Conservation (phyloP, 2,797 vertebrate genomes). For the Varecia variegata region DNA sequence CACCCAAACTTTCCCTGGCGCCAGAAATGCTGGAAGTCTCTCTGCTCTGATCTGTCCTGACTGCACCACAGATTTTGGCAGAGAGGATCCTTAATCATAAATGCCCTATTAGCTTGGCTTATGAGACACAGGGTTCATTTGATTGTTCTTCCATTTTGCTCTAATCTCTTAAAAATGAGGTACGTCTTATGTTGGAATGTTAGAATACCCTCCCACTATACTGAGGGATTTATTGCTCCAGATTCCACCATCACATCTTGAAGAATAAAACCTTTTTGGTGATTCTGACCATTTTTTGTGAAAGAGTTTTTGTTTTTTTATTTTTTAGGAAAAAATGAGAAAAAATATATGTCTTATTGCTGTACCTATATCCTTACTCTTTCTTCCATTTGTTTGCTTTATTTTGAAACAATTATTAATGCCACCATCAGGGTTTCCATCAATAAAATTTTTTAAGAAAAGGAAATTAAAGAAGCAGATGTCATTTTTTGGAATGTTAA, state of each 20-base stretch:
- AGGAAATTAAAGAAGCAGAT: not conserved
- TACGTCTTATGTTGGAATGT: not conserved
- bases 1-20: not conserved
- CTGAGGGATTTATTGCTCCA: not conserved
- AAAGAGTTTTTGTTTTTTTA: not conserved
- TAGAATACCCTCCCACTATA: not conserved
- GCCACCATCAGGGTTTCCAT: not conserved
- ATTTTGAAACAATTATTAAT: slow-evolving; percentile 5
- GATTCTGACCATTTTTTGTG: not conserved
- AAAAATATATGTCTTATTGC: not conserved
- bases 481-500: not conserved
- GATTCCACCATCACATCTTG: not conserved
- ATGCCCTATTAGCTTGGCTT: not conserved
- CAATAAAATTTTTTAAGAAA: not conserved
- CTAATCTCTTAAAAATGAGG: not conserved
- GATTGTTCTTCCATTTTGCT: not conserved
- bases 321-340: not conserved
- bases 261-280: not conserved
- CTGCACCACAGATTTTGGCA: not conserved
- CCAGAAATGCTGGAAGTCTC: not conserved
- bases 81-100: not conserved
- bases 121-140: not conserved
- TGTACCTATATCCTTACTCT: not conserved
- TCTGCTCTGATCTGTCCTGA: not conserved
- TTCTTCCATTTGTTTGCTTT: not conserved